Evolutionary conservation across 1,140 invertebrate genomes (phyloP), one percentile per base, ranked within the genome.

Genomic region (Tetramorium parvispinum): DNA sequence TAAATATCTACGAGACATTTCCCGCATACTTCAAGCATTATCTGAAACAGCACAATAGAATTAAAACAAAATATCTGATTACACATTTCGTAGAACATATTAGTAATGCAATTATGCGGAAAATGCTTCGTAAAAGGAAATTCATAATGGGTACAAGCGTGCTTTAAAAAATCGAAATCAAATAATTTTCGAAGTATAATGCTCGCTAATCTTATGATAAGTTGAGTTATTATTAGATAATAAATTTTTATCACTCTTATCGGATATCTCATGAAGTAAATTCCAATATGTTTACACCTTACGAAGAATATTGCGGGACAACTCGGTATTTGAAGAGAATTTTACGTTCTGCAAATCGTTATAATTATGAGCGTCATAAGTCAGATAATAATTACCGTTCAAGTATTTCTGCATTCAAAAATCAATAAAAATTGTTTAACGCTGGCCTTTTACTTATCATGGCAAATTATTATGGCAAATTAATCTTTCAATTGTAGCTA

Each of bases 161-260:
- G 13, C 0, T 51, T 78, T 3, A 78, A 49, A 40, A 66, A 40
- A 46, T 11, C 11, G 5, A 6, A 43, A 43, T 43, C 70, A 81
- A 24, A 55, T 27, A 0, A 43, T 70, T 7, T 55, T 40, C 13
- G 3, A n/a, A 70, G 46, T 27, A 49, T 68, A 27, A 70, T 43
- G 37, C 53, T 27, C 16, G 32, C 16, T 61, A 21, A 81, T 27
- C 11, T 55, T 24, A 10, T 4, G 59, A 37, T 55, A 70, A 40
- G 16, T 81, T 3, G 49, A 65, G 11, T 70, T 59, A 55, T 81
- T 37, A 27, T 55, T 43, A 43, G 63, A 81, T 71, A 57, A 55
- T 61, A n/a, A 40, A 43, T 71, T 70, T 32, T 81, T 21, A 57
- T 43, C 49, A 21, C 70, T 71, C 21, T 81, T 81, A 81, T 81